Percentiles rank a stretch among this genome's conserved stretches.
Conservation (phyloP, 1,140 invertebrate species). For the Ridgeia piscesae region DNA sequence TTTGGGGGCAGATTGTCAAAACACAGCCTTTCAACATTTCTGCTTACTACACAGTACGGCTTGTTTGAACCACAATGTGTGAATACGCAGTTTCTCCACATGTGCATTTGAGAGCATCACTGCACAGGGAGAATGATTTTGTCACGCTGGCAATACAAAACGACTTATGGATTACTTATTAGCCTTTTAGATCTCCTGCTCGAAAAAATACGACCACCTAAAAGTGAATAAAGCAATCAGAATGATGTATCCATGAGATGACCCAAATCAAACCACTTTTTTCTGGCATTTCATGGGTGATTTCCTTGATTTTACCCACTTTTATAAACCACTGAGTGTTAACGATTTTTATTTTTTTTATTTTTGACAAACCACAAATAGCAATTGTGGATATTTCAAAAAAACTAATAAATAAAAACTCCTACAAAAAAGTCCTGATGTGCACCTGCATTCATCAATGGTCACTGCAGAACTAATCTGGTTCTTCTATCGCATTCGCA, state of each 20-base stretch:
- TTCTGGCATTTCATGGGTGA: too few relatives aligned
- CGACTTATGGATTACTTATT: background rate
- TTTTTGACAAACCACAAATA: background rate
- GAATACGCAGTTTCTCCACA: background rate
- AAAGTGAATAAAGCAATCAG: background rate
- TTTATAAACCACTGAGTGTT: background rate
- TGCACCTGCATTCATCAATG: background rate
- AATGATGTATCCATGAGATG: too few relatives aligned
- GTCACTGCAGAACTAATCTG: background rate
- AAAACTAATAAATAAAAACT: background rate
- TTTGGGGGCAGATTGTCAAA: background rate
- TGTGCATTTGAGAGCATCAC: background rate
- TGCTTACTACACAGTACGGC: background rate
- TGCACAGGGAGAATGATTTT: background rate
- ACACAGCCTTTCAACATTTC: background rate
- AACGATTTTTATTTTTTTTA: background rate
- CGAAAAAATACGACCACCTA: background rate
- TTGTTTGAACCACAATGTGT: background rate
- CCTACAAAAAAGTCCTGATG: background rate
- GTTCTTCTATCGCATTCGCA: background rate
- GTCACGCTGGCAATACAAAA: background rate
- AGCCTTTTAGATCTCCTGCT: background rate
- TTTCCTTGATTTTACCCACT: background rate
- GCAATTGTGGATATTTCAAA: background rate
- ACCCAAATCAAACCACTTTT: background rate